Conservation (phyloP, 2,888 invertebrate species). For the Helobdella robusta region DNA sequence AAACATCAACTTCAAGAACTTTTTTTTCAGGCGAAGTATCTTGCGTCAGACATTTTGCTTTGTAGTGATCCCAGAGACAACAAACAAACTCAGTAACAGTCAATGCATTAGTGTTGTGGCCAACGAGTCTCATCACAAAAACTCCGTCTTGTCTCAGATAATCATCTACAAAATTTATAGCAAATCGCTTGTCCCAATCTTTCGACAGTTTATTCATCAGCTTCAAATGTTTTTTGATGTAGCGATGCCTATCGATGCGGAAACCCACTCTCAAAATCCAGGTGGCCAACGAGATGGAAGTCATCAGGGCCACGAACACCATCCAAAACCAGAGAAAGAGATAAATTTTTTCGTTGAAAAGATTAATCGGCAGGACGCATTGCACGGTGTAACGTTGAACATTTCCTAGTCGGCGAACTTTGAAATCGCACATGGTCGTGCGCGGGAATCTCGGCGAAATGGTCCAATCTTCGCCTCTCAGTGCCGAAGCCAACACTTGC, state of each 20-base stretch:
- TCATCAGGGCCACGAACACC: conserved; percentile 49
- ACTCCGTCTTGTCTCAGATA: conserved; percentile 48
- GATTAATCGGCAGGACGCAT: conserved; percentile 47
- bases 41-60: neutral
- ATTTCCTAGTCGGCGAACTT: conserved; percentile 42
- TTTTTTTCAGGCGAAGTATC: neutral
- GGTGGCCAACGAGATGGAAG: conserved; percentile 48
- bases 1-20: neutral
- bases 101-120: conserved; percentile 50
- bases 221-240: conserved; percentile 35
- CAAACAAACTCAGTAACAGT: conserved; percentile 48
- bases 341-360: conserved; percentile 45
- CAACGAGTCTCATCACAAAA: conserved; percentile 47
- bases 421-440: conserved; percentile 50
- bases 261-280: conserved; percentile 43
- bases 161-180: conserved; percentile 43
- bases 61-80: conserved; percentile 46
- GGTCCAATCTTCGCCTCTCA: conserved; percentile 46
- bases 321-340: conserved; percentile 54
- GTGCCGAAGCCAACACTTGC: conserved; percentile 50
- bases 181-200: conserved; percentile 29
- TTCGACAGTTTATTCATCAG: conserved; percentile 32
- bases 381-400: conserved; percentile 51
- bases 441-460: conserved; percentile 47
- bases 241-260: conserved; percentile 31